These are phyloP conservation scores for Drymonia ruficornis DNA, from an alignment of 2,888 invertebrate genomes.

Conservation along the genomic window DNA sequence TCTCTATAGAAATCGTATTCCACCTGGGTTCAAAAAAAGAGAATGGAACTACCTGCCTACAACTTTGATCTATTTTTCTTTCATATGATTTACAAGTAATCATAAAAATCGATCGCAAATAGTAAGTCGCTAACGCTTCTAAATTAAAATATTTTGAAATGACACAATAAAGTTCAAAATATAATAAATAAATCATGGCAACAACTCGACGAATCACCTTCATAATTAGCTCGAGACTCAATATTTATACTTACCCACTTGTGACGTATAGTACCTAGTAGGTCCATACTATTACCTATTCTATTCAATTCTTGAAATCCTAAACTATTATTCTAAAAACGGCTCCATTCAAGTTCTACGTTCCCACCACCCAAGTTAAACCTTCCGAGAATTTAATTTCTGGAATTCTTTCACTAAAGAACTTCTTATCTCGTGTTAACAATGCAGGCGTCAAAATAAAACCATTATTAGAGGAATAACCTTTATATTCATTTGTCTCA, in stretches of 20 bases:
- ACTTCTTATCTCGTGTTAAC: slow-evolving; percentile 7
- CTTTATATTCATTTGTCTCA: slow-evolving; percentile 80
- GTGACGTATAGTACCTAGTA: no score
- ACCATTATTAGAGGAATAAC: slow-evolving; percentile 74
- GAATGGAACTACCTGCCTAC: no score
- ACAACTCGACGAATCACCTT: slow-evolving; percentile 23
- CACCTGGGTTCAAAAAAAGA: no score
- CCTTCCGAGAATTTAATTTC: neutral
- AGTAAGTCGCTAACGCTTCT: slow-evolving; percentile 11
- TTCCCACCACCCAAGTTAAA: neutral
- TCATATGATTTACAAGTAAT: no score
- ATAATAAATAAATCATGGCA: neutral
- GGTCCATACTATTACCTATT: no score
- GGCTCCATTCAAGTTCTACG: no score
- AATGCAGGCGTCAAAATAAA: slow-evolving; percentile 45
- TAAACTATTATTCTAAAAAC: no score
- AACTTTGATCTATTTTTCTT: no score
- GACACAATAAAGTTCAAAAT: slow-evolving; percentile 33
- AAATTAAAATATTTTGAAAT: slow-evolving; percentile 23
- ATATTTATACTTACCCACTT: no score
- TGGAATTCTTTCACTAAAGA: neutral
- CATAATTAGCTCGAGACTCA: slow-evolving; percentile 21
- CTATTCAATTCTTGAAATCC: no score
- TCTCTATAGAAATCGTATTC: no score
- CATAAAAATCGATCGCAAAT: no score